Evolutionary conservation across 2,113 vertebrate species (phyloP), one percentile per base, ranked within the genome.

Genomic region (Taurulus bubalis): DNA sequence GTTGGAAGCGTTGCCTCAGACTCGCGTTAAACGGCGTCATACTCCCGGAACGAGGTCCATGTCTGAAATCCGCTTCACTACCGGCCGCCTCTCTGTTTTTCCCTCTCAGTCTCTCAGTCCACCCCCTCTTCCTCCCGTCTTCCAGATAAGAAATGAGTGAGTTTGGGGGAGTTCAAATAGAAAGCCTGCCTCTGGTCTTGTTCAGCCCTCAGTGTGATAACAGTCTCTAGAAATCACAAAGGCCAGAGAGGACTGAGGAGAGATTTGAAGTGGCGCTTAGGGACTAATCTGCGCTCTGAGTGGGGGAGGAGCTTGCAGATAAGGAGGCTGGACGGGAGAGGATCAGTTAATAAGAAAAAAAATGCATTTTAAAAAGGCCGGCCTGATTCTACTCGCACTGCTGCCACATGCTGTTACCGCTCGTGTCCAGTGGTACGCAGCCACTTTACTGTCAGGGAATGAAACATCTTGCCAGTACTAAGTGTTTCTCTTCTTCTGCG

Each of bases 241-340:
- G 75, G 75, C 78, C 85, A 77, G 76, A 83, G 71, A 62, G 22
- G 42, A 75, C 24, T 60, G 47, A 42, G 36, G 67, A 62, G 51
- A 82, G 71, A 71, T 66, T 69, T 71, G 51, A 75, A 84, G 86
- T 81, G 81, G 67, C 4, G 38, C 55, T 80, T 49, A 60, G 34
- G 86, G 82, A 83, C 77, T 76, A 89, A 89, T 92, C 87, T 89
- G 82, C 68, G 72, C 85, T 78, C 51, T 63, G 77, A 42, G 42
- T 28, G 15, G n/a, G 34, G 40, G 34, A 36, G 51, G 36, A 42
- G 36, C 22, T 42, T 20, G 16, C 36, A 85, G 83, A 64, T 73
- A 81, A 77, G 15, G 15, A 8, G 3, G 18, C 53, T 55, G 47
- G 64, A 65, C 58, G 49, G 16, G 36, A 24, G 45, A 55, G 10